These are phyloP conservation scores for Troides aeacus DNA, from an alignment of 2,888 invertebrate genomes.

Conservation along the genomic window DNA sequence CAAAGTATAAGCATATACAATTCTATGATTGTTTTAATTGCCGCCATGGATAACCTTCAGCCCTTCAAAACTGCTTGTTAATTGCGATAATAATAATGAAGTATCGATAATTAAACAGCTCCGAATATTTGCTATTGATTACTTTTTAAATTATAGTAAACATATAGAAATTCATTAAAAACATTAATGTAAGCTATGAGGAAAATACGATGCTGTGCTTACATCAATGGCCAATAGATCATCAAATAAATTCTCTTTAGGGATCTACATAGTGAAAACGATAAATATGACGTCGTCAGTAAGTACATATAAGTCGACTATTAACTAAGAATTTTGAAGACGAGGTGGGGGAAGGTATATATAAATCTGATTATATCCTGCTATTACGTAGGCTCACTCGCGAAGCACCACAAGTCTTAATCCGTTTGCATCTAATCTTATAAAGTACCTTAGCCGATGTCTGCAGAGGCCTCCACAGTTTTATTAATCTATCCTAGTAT, in stretches of 20 bases:
- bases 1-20: background rate
- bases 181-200: too few species aligned
- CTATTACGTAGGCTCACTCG: conserved; percentile 56
- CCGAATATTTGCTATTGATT: background rate
- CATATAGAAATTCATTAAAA: background rate
- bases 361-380: conserved; percentile 62
- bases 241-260: too few species aligned
- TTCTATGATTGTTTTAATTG: conserved; percentile 13
- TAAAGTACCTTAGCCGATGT: conserved; percentile 69
- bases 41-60: background rate
- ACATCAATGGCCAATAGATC: too few species aligned
- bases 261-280: too few species aligned
- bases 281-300: background rate
- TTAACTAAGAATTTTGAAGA: conserved; percentile 31
- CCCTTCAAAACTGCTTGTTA: conserved; percentile 8
- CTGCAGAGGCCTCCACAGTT: conserved; percentile 29
- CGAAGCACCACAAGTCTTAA: conserved; percentile 75
- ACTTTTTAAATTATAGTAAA: background rate
- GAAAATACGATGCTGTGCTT: too few species aligned
- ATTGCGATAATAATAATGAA: conserved; percentile 6
- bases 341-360: conserved; percentile 37
- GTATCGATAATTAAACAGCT: background rate
- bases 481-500: conserved; percentile 25
- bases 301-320: background rate
- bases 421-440: conserved; percentile 79